phyloP scores from a whole-genome alignment of 2,797 vertebrate species.

The Gobionotothen gibberifrons region DNA sequence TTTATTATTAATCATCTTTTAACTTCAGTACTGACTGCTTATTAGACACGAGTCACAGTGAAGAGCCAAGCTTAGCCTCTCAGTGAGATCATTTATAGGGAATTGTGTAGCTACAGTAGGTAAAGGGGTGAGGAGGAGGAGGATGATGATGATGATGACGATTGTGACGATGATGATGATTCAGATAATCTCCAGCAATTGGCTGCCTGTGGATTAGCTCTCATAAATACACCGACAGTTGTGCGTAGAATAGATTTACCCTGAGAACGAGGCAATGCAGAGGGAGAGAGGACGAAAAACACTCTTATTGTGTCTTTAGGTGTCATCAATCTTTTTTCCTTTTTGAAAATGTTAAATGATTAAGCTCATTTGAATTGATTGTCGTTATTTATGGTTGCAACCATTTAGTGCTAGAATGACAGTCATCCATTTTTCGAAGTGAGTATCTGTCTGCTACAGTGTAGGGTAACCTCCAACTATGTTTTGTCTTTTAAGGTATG shows the following conservation, averaged over 20 bases:
- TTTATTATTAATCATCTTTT: too few relatives aligned
- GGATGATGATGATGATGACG: constrained; percentile 37
- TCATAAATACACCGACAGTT: constrained; percentile 24
- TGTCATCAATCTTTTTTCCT: not conserved
- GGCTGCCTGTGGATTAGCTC: constrained; percentile 66
- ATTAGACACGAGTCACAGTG: too few relatives aligned
- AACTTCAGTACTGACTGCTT: too few relatives aligned
- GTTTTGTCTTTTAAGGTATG: not conserved
- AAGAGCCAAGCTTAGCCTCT: too few relatives aligned
- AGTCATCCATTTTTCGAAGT: constrained; percentile 68
- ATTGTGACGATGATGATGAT: constrained; percentile 54
- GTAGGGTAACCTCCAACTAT: not conserved
- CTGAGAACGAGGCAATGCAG: not conserved
- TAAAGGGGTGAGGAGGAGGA: not conserved
- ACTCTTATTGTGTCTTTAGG: not conserved
- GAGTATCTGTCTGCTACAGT: constrained; percentile 37
- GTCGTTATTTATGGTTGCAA: not conserved
- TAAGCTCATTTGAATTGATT: not conserved
- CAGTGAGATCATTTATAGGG: too few relatives aligned
- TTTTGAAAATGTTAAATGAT: not conserved
- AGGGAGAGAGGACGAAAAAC: not conserved
- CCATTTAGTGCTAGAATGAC: constrained; percentile 61
- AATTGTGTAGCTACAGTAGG: too few relatives aligned
- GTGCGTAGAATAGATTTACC: not conserved
- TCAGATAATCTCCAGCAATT: constrained; percentile 69